A percentile compares a stretch with the other conserved stretches of the same genome.
Evolutionary conservation across 1,140 invertebrate genomes (phyloP).

Genomic region (Mycetomoellerius zeteki): DNA sequence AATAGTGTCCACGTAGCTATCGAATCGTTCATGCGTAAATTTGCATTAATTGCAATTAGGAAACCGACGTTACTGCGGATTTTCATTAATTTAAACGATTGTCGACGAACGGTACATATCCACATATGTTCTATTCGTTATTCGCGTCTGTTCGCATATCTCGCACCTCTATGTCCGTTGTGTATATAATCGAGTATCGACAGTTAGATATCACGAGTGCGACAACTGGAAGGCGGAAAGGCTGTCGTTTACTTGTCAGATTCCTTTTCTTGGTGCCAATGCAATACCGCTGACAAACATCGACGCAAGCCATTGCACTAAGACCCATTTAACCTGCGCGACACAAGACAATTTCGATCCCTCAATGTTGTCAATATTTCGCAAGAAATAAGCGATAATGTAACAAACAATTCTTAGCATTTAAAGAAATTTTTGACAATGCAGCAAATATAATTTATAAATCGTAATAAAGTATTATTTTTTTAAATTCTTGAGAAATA

Average conservation of each 20-base stretch:
- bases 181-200: slow-evolving; percentile 38
- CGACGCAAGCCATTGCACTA: slow-evolving; percentile 8
- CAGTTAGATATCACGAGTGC: slow-evolving; percentile 3
- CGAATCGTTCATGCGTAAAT: slow-evolving; percentile 25
- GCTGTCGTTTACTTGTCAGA: slow-evolving; percentile 59
- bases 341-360: neutral
- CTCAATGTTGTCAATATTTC: neutral
- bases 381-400: neutral
- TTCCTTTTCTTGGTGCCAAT: slow-evolving; percentile 30
- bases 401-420: neutral
- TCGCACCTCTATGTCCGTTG: slow-evolving; percentile 23
- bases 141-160: slow-evolving; percentile 38
- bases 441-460: neutral
- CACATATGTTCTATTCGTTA: slow-evolving; percentile 3
- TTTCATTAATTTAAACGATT: slow-evolving; percentile 47
- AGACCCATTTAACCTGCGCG: slow-evolving; percentile 30
- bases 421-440: neutral
- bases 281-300: slow-evolving; percentile 5
- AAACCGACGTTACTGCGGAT: slow-evolving; percentile 15
- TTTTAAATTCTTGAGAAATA: too few relatives aligned
- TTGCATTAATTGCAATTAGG: slow-evolving; percentile 60
- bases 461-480: neutral
- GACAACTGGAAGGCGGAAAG: slow-evolving; percentile 25
- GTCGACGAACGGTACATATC: neutral
- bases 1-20: slow-evolving; percentile 27